phyloP scores from a whole-genome alignment of 2,888 invertebrate genomes.

The Calephelis perditalis region DNA sequence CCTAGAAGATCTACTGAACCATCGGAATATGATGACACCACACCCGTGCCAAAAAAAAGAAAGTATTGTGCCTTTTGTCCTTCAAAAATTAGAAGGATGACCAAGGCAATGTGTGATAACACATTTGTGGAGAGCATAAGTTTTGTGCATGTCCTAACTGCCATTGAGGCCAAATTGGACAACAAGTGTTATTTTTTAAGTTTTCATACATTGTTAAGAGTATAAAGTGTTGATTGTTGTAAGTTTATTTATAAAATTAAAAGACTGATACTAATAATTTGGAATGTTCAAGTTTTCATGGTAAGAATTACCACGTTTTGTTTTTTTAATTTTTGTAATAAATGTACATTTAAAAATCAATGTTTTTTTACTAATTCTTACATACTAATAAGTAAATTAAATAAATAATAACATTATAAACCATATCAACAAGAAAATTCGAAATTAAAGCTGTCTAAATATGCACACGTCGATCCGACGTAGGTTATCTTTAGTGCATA shows the following conservation, averaged over 20 bases:
- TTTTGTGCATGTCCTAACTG: slow-evolving; percentile 1
- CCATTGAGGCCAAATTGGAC: background rate
- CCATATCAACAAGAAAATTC: background rate
- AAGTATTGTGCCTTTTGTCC: slow-evolving; percentile 17
- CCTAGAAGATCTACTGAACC: too few species aligned
- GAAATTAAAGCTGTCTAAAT: background rate
- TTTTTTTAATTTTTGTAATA: background rate
- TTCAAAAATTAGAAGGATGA: slow-evolving; percentile 5
- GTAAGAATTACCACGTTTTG: background rate
- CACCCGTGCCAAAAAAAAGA: background rate
- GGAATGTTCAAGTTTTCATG: slow-evolving; percentile 1
- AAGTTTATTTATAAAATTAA: background rate
- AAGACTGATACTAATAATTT: slow-evolving; percentile 1
- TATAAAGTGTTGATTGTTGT: background rate
- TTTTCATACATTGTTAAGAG: background rate
- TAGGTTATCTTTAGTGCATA: background rate
- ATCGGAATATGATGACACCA: too few species aligned
- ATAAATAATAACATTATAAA: slow-evolving; percentile 1
- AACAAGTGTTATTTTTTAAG: background rate
- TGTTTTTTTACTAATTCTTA: background rate
- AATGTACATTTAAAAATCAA: background rate
- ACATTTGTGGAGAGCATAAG: background rate
- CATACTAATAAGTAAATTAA: background rate
- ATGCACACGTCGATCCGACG: slow-evolving; percentile 1
- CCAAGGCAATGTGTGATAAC: slow-evolving; percentile 9